A percentile compares a stretch with the other conserved stretches of the same genome.
Evolutionary conservation across 2,113 vertebrate species (phyloP).

Genomic region (Dasyprocta punctata): DNA sequence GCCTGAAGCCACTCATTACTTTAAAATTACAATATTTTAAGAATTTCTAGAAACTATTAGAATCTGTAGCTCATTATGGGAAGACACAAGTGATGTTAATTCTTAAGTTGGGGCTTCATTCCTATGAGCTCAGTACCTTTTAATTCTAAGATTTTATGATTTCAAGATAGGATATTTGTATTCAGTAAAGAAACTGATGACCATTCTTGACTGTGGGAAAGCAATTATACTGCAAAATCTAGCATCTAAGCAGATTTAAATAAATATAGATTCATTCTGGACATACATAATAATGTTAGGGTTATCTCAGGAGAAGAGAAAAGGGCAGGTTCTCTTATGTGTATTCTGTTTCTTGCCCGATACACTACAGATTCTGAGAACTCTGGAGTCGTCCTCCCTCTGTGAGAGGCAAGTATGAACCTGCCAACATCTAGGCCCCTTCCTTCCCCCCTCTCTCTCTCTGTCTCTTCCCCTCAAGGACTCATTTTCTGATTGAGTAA

Average conservation of each 20-base stretch:
- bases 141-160: slow-evolving; percentile 65
- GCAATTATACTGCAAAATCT: slow-evolving; percentile 20
- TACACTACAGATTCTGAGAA: not conserved
- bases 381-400: not conserved
- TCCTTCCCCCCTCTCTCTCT: not conserved
- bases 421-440: not conserved
- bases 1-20: not conserved
- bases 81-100: slow-evolving; percentile 7
- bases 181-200: slow-evolving; percentile 52
- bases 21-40: slow-evolving; percentile 19
- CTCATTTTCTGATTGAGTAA: slow-evolving; percentile 11
- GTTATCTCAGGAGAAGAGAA: slow-evolving; percentile 51
- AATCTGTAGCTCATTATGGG: not conserved
- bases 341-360: slow-evolving; percentile 1
- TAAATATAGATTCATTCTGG: slow-evolving; percentile 50
- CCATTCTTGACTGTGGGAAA: slow-evolving; percentile 48
- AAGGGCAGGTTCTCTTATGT: not conserved
- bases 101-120: not conserved
- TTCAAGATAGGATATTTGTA: slow-evolving; percentile 20
- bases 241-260: slow-evolving; percentile 49
- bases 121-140: slow-evolving; percentile 37
- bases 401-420: not conserved
- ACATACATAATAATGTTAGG: slow-evolving; percentile 60
- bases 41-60: not conserved
- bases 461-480: not conserved